Base-by-base conservation (phyloP, 1,140 invertebrate genomes). In the Camponotus floridanus region DNA sequence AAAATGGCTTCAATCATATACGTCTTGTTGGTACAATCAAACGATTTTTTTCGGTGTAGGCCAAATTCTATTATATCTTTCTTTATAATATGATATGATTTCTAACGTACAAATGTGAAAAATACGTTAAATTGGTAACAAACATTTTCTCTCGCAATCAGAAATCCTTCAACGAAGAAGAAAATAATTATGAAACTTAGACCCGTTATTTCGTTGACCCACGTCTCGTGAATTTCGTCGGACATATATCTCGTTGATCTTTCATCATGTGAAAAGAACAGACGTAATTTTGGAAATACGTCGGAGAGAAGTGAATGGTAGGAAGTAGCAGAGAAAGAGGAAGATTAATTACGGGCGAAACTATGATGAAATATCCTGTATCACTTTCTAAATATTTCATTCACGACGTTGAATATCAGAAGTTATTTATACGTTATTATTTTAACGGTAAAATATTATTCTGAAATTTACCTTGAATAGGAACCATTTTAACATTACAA, bases 201-300 rank as follows among this genome's bases (percentile, higher is more conserved):
- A 48, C 4, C 42, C 26, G 81, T 78, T 85, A 78, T 65, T 85
- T 78, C 36, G 45, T 65, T 42, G 81, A 76, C 62, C 42, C 48
- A 9, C 18, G 81, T 85, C 61, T 85, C 45, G 61, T 65, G 48
- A 8, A 39, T 65, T 78, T 74, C n/a, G 55, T 26, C 55, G 11
- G 79, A 83, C 79, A 51, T 73, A 55, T 61, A 74, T 74, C 79
- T 48, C 79, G 68, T 61, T 74, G 79, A 83, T 74, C 79, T 83
- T 73, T 45, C 68, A 74, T 74, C 42, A 3, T 48, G 68, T 21
- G 79, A 74, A 83, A 83, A 83, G 79, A 83, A 74, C 79, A 83
- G 79, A 83, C 79, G 79, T 83, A 73, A 83, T 83, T 83, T 83
- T 83, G 79, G 79, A 73, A 74, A 83, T 62, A 62, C 68, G 68